Conservation (phyloP, 2,113 vertebrate genomes). For the Bujurquina vittata region DNA sequence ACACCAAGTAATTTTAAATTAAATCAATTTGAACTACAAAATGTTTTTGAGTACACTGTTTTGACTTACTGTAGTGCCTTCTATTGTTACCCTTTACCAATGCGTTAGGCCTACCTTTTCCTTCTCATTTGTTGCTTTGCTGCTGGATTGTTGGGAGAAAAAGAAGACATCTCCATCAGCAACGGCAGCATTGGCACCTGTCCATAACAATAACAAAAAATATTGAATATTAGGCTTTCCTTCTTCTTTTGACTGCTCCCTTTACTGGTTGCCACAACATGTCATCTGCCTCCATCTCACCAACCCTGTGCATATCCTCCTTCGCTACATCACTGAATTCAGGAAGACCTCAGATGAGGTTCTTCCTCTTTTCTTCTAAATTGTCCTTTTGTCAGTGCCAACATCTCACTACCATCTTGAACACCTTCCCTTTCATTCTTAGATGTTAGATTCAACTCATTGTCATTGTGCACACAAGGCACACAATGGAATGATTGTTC, state of each 20-base stretch:
- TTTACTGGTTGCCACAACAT: not conserved
- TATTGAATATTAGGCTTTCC: not conserved
- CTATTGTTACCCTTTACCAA: not conserved
- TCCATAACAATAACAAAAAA: not conserved
- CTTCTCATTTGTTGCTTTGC: not conserved
- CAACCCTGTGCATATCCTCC: not conserved
- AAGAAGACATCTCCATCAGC: conserved; percentile 45
- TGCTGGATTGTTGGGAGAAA: conserved; percentile 41
- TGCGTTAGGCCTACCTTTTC: conserved; percentile 49
- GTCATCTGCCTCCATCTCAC: not conserved
- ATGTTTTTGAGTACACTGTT: not conserved
- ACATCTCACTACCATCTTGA: not conserved
- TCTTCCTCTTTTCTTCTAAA: not conserved
- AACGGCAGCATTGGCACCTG: conserved; percentile 19
- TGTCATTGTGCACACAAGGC: no score
- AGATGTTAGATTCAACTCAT: no score
- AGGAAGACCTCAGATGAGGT: not conserved
- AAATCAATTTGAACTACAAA: not conserved
- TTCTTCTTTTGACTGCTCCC: not conserved
- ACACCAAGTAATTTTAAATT: not conserved
- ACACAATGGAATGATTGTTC: no score
- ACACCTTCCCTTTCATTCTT: not conserved
- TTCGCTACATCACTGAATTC: not conserved
- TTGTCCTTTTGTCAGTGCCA: not conserved
- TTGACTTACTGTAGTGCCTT: no score